phyloP scores from a whole-genome alignment of 2,797 vertebrate species.

The Chloroceryle inda region DNA sequence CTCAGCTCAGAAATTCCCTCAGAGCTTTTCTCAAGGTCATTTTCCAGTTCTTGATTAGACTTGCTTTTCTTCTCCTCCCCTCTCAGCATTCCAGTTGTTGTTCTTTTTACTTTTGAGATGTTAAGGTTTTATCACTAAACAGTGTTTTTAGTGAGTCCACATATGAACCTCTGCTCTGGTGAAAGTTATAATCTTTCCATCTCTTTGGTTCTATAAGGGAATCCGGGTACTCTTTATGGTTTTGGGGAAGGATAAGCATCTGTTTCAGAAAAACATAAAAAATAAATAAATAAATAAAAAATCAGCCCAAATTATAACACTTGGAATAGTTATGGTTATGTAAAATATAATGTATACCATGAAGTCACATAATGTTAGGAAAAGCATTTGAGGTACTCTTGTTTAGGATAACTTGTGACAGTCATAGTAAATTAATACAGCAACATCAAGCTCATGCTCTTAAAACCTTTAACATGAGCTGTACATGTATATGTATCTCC shows the following conservation, averaged over 20 bases:
- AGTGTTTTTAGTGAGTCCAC: neutral
- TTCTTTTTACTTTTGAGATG: neutral
- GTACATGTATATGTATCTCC: neutral
- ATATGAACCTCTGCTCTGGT: neutral
- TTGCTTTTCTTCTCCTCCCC: neutral
- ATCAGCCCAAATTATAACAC: neutral
- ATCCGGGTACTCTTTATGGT: neutral
- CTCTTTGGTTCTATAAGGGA: neutral
- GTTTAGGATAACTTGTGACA: neutral
- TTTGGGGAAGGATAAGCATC: neutral
- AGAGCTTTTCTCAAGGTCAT: slow-evolving; percentile 32
- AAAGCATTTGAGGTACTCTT: neutral
- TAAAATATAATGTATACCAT: neutral
- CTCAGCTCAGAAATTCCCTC: neutral
- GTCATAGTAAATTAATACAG: neutral
- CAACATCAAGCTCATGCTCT: neutral
- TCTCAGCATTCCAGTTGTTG: neutral
- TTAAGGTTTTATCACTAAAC: neutral
- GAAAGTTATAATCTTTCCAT: neutral
- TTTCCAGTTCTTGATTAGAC: neutral
- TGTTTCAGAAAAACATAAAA: neutral
- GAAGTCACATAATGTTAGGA: neutral
- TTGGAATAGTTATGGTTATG: neutral
- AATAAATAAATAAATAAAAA: neutral
- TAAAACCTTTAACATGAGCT: neutral